phyloP scores from a whole-genome alignment of 1,140 invertebrate genomes.

The Heliconius himera region DNA sequence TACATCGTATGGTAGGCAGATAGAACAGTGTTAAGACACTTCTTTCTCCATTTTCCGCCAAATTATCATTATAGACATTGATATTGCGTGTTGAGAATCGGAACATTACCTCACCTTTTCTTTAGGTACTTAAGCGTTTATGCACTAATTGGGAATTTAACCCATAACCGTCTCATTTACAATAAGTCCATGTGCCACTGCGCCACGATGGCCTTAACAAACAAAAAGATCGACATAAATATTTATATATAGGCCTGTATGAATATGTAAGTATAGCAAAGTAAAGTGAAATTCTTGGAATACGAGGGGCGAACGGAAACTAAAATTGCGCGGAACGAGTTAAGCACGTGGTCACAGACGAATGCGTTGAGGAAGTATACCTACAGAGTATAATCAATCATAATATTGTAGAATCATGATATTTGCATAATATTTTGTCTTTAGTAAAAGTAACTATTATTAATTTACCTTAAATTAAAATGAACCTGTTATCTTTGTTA shows the following conservation, averaged over 20 bases:
- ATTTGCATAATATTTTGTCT: neutral
- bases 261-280: constrained; percentile 20
- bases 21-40: no score
- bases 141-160: no score
- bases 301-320: constrained; percentile 33
- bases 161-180: no score
- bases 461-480: neutral
- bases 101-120: no score
- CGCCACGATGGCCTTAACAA: no score
- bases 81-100: no score
- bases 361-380: constrained; percentile 37
- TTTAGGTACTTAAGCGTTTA: no score
- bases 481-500: neutral
- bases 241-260: constrained; percentile 14
- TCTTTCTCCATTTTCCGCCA: no score
- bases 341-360: constrained; percentile 30
- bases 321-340: constrained; percentile 41
- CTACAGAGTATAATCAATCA: constrained; percentile 16
- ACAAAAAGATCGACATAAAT: neutral
- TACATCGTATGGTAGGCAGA: no score
- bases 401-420: neutral
- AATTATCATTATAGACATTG: no score
- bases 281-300: constrained; percentile 25
- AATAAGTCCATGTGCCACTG: no score
- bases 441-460: neutral